Conservation (phyloP, 2,888 invertebrate species). For the Protonemura montana region DNA sequence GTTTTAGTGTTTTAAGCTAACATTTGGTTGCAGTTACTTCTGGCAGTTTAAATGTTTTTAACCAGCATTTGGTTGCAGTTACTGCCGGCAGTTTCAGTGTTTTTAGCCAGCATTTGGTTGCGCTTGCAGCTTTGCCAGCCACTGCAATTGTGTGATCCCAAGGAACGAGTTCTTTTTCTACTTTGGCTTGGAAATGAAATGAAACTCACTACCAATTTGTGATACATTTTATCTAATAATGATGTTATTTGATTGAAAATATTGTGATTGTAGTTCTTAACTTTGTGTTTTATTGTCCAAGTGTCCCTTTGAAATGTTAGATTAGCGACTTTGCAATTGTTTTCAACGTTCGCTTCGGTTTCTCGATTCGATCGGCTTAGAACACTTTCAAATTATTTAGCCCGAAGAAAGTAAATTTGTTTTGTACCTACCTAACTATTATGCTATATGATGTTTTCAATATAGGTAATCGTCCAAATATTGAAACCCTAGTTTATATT, state of each 20-base stretch:
- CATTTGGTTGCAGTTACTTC: too few species aligned
- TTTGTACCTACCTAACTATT: neutral
- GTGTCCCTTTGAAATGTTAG: conserved; percentile 31
- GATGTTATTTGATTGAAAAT: conserved; percentile 37
- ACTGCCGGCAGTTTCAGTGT: too few species aligned
- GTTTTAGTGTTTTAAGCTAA: too few species aligned
- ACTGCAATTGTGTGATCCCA: neutral
- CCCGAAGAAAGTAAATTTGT: neutral
- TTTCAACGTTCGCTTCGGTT: neutral
- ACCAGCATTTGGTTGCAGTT: too few species aligned
- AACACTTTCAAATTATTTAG: neutral
- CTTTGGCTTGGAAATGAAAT: conserved; percentile 30
- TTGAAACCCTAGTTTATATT: conserved; percentile 27
- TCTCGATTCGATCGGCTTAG: neutral
- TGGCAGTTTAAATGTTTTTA: too few species aligned
- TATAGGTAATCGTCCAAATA: conserved; percentile 17
- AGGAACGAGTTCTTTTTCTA: neutral
- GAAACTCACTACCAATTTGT: conserved; percentile 41
- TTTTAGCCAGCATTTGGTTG: neutral
- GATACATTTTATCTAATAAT: conserved; percentile 37
- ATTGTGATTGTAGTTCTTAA: conserved; percentile 31
- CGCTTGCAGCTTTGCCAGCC: neutral
- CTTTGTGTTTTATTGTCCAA: conserved; percentile 28
- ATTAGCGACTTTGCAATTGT: neutral
- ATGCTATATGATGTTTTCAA: conserved; percentile 18